Conservation (phyloP, 2,888 invertebrate species). For the Rhingia rostrata region DNA sequence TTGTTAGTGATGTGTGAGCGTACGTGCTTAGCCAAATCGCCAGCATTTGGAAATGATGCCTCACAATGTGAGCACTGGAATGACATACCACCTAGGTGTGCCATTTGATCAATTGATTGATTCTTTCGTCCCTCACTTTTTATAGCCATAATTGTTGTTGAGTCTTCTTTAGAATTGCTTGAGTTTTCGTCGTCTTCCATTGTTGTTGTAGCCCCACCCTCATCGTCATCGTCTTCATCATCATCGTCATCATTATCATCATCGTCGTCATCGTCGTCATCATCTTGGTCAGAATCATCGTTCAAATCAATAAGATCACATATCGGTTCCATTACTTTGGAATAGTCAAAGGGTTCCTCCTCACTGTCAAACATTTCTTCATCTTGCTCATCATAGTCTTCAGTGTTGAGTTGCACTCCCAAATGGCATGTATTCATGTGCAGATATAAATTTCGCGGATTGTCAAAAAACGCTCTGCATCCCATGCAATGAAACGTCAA, state of each 20-base stretch:
- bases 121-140: slow-evolving; percentile 77
- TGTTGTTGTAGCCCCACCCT: slow-evolving; percentile 66
- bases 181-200: slow-evolving; percentile 65
- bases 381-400: slow-evolving; percentile 49
- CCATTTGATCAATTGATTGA: slow-evolving; percentile 6
- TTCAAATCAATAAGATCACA: slow-evolving; percentile 78
- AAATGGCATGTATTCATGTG: slow-evolving; percentile 81
- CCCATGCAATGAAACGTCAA: slow-evolving; percentile 83
- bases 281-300: slow-evolving; percentile 66
- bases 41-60: slow-evolving; percentile 82
- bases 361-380: slow-evolving; percentile 75
- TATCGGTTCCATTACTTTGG: slow-evolving; percentile 82
- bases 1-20: slow-evolving; percentile 83
- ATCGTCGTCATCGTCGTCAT: slow-evolving; percentile 76
- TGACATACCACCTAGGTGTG: slow-evolving; percentile 48
- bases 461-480: slow-evolving; percentile 80
- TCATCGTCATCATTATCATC: slow-evolving; percentile 71
- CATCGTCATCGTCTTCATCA: slow-evolving; percentile 76
- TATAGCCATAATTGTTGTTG: slow-evolving; percentile 4
- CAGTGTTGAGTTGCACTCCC: slow-evolving; percentile 69
- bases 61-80: slow-evolving; percentile 82
- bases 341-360: slow-evolving; percentile 79
- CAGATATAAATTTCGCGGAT: slow-evolving; percentile 80
- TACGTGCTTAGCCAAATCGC: slow-evolving; percentile 83
- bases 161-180: slow-evolving; percentile 52